Conservation (phyloP, 2,797 vertebrate genomes). For the Arnoldichthys spilopterus region DNA sequence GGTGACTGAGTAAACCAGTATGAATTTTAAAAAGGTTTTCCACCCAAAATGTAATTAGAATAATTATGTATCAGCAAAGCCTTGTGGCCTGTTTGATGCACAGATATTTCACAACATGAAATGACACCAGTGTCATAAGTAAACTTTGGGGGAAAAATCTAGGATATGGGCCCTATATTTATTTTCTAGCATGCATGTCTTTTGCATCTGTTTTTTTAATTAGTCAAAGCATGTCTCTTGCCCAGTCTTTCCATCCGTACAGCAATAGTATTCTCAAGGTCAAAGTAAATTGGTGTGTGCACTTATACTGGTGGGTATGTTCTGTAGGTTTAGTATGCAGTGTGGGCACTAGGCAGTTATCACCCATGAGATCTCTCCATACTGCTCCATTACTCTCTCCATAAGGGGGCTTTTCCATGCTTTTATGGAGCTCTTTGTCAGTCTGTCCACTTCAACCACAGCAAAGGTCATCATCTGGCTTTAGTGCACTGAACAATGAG, state of each 20-base stretch:
- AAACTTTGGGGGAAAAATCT: neutral
- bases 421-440: slow-evolving; percentile 43
- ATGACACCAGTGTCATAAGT: neutral
- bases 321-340: slow-evolving; percentile 38
- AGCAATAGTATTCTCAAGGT: slow-evolving; percentile 23
- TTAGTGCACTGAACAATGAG: slow-evolving; percentile 8
- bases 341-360: slow-evolving; percentile 21
- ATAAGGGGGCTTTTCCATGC: slow-evolving; percentile 21
- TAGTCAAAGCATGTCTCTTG: neutral
- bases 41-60: no score
- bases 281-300: slow-evolving; percentile 23
- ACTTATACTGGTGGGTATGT: slow-evolving; percentile 20
- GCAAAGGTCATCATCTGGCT: slow-evolving; percentile 39
- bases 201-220: neutral
- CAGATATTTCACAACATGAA: no score
- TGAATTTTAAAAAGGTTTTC: no score
- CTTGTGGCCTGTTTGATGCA: no score
- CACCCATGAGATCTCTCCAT: slow-evolving; percentile 8
- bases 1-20: no score
- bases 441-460: slow-evolving; percentile 36
- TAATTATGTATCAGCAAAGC: no score
- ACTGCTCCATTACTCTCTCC: slow-evolving; percentile 38
- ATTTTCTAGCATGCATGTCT: neutral
- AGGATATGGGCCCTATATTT: neutral
- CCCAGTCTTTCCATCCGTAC: neutral